Evolutionary conservation across 2,797 vertebrate genomes (phyloP).

Genomic region (Gallinago stenura): DNA sequence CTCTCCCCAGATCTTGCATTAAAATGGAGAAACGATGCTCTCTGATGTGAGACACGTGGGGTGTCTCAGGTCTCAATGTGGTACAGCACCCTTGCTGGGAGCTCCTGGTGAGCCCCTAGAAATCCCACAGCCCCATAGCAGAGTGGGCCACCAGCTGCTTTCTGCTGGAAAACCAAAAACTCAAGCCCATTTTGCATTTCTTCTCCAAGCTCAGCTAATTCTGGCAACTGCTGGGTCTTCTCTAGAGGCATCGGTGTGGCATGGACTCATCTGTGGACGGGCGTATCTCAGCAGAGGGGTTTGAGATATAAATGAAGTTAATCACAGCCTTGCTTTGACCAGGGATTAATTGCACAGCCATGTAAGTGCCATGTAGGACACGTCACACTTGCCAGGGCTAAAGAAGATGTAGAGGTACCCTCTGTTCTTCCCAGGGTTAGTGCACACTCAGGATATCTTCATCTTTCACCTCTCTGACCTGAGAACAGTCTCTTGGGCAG

Average conservation of each 20-base stretch:
- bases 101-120: not conserved
- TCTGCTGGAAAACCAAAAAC: not conserved
- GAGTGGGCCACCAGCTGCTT: not conserved
- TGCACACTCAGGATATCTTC: fast-evolving
- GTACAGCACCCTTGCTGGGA: not conserved
- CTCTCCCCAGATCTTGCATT: not conserved
- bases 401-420: fast-evolving
- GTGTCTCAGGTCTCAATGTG: not conserved
- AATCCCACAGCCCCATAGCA: not conserved
- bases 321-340: not conserved
- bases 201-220: not conserved
- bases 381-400: not conserved
- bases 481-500: not conserved
- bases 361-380: not conserved
- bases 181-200: not conserved
- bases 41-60: not conserved
- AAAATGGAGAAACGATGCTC: not conserved
- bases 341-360: not conserved
- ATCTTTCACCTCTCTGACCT: not conserved
- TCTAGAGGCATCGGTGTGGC: not conserved
- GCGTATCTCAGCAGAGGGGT: not conserved
- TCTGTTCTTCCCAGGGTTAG: not conserved
- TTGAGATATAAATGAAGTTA: not conserved
- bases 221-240: not conserved
- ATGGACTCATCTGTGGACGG: not conserved